Percentiles rank a stretch among this genome's conserved stretches.
These are phyloP conservation scores for Hydra vulgaris DNA, from an alignment of 30 jellyfish, hydroid and myxozoan species.

Conservation along the genomic window DNA sequence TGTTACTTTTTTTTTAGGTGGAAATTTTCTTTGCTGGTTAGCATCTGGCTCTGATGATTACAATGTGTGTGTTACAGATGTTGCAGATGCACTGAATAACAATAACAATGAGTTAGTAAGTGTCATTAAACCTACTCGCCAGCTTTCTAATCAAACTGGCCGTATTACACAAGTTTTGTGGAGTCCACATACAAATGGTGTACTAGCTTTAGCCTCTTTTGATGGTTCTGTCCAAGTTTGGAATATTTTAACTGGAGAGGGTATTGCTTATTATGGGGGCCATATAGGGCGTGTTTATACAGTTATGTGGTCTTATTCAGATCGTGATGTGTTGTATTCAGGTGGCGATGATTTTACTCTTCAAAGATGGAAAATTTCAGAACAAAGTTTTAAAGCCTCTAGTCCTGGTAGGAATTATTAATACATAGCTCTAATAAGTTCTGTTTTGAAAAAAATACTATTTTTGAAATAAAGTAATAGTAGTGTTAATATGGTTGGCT, in stretches of 20 bases:
- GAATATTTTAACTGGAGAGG: conserved; percentile 58
- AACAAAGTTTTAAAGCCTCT: conserved; percentile 33
- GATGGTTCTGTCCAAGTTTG: conserved; percentile 85
- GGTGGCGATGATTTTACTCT: conserved; percentile 88
- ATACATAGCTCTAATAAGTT: neutral
- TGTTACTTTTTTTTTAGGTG: conserved; percentile 24
- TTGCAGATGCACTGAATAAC: conserved; percentile 16
- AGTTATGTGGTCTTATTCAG: conserved; percentile 65
- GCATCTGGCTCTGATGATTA: conserved; percentile 90
- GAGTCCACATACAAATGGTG: conserved; percentile 72
- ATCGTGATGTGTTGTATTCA: conserved; percentile 47
- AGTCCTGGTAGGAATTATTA: conserved; percentile 30
- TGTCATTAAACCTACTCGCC: conserved; percentile 30
- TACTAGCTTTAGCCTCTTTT: conserved; percentile 60
- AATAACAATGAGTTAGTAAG: neutral
- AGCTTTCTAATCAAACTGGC: conserved; percentile 44
- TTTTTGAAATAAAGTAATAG: too few relatives aligned
- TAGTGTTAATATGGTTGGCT: too few relatives aligned
- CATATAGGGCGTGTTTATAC: conserved; percentile 73
- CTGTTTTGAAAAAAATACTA: neutral
- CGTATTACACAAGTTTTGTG: conserved; percentile 63
- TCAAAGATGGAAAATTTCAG: conserved; percentile 55
- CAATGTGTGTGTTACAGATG: conserved; percentile 48
- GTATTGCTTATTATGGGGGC: conserved; percentile 54
- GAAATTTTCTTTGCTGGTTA: conserved; percentile 49